Base-by-base conservation (phyloP, 64 coral and sea anemone species). In the Cladopsammia gracilis region DNA sequence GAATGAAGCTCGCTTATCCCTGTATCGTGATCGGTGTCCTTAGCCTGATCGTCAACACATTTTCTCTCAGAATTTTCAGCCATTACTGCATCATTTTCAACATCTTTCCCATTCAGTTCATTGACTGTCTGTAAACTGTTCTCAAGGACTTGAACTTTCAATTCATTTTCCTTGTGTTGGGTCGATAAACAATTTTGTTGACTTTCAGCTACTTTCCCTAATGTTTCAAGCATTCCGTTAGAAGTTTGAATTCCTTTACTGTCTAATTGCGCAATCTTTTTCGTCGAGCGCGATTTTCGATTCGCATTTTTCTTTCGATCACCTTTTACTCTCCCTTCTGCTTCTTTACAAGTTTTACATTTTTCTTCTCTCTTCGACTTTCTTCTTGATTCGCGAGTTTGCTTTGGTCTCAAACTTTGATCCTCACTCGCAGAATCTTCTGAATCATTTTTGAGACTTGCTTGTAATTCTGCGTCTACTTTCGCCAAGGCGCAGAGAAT, bases 401-500 rank as follows among this genome's bases (percentile, higher is more conserved):
- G 15, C 12, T 3, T 64, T 11, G 58, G 12, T 48, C 58, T 46
- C 14, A 6, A 14, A 11, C 60, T 10, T 68, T 47, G 60, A n/a
- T 52, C 62, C 24, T 49, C 80, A 49, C 7, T 24, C 9, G 44
- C 13, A 6, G 53, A 50, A 24, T 47, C 16, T 5, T 4, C 10
- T 13, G 44, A 64, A 48, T 49, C 44, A 7, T n/a, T 22, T 23
- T 23, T 68, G 19, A 50, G 18, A 23, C 42, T 68, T 13, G 60
- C 44, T 24, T 47, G 57, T 14, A 93, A 71, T 18, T 64, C 84
- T 22, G 90, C 77, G 45, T 97, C 83, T 14, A 94, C 82, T 52
- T 88, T 89, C 5, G 95, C 96, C 69, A 98, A 47, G 22, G 96
- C 79, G 24, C 82, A 98, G 10, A 98, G 50, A 3, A 98, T 86